Evolutionary conservation across 2,888 invertebrate genomes (phyloP), one percentile per base, ranked within the genome.

Genomic region (Diarsia rubi): DNA sequence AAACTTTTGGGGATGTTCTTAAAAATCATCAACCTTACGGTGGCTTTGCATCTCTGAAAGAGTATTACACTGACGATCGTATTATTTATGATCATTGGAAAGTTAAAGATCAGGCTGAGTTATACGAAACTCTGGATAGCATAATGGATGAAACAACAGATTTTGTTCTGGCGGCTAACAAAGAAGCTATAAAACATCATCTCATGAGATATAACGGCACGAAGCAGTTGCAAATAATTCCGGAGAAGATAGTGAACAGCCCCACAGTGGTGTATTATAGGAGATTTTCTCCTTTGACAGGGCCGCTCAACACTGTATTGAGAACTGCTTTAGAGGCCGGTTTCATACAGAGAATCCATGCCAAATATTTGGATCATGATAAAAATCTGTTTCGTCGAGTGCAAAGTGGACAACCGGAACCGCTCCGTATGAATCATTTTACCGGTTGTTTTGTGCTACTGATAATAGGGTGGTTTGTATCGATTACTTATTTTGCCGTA

Each of bases 181-280:
- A 89, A 62, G 92, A 91, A 59, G 82, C 88, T 14, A 84, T 93
- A 49, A 79, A 90, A 45, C 87, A 91, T 52, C 85, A 90, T 76
- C 78, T 93, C 27, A 79, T 90, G 68, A 82, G 88, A 54, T 84
- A 87, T 59, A 91, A 90, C n/a, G 91, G 91, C 1, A 75, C 84
- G 2, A 89, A 88, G 64, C 82, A 79, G 16, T 54, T 94, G 49
- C 93, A 94, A 79, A 92, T 94, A 42, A 85, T 94, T 68, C 92
- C 93, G 2, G 85, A 91, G 24, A 93, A 93, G 71, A 93, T 94
- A 67, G 88, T 93, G 0, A 92, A 90, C 60, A 93, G 92, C 82
- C 94, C 94, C 5, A 90, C 90, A 1, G 94, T 92, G 16, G 88
- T 94, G 65, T 93, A 91, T 84, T 92, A 91, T 45, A 93, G 82